Conservation (phyloP, 2,113 vertebrate genomes). For the Empidonax alnorum region DNA sequence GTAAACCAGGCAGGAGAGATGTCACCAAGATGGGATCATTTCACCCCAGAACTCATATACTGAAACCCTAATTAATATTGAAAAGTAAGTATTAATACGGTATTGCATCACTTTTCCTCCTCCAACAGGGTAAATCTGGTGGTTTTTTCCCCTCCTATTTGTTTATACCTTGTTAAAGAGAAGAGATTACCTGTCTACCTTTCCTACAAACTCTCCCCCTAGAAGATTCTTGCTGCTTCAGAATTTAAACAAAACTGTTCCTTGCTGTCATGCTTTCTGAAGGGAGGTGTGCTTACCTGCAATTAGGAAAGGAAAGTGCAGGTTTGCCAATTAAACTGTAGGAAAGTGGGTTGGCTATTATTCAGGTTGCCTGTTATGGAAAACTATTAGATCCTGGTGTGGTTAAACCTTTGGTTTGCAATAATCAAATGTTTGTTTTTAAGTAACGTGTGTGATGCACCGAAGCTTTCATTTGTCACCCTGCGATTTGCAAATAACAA, state of each 20-base stretch:
- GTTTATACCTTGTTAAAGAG: neutral
- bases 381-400: neutral
- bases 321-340: constrained; percentile 1
- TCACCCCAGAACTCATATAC: neutral
- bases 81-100: neutral
- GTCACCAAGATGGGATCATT: neutral
- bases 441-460: neutral
- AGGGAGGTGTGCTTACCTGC: neutral
- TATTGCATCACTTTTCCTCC: neutral
- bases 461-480: neutral
- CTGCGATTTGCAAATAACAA: neutral
- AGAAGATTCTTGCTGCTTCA: neutral
- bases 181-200: neutral
- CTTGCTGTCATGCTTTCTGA: neutral
- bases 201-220: neutral
- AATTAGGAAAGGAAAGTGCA: neutral
- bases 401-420: constrained; percentile 3
- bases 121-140: neutral
- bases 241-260: neutral
- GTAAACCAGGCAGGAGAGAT: neutral
- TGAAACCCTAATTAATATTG: neutral
- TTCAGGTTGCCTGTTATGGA: neutral
- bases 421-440: constrained; percentile 3
- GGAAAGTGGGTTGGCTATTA: neutral
- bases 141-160: fast-evolving